phyloP scores from a whole-genome alignment of 2,888 invertebrate species.

The Cancer borealis region DNA sequence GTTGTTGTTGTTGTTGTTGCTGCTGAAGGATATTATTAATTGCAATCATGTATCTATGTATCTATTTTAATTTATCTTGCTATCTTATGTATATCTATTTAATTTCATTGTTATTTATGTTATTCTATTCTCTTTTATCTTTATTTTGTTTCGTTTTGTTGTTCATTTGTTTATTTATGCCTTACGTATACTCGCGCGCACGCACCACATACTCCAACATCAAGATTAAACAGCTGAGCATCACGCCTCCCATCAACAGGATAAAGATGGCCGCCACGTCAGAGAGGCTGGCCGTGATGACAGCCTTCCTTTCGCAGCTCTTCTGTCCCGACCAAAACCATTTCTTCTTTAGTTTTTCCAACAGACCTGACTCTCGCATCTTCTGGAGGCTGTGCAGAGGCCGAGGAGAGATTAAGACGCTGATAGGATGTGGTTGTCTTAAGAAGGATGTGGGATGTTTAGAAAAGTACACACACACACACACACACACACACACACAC shows the following conservation, averaged over 20 bases:
- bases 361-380: neutral
- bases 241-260: slow-evolving; percentile 68
- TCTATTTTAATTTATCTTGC: no score
- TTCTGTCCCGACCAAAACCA: slow-evolving; percentile 36
- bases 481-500: slow-evolving; percentile 45
- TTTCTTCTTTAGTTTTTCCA: neutral
- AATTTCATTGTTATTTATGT: no score
- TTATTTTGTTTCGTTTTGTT: neutral
- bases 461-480: neutral
- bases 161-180: neutral
- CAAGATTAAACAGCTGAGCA: slow-evolving; percentile 78
- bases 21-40: no score
- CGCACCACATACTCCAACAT: slow-evolving; percentile 56
- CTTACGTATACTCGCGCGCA: no score
- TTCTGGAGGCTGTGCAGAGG: neutral
- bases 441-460: no score
- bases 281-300: slow-evolving; percentile 54
- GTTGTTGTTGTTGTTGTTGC: no score
- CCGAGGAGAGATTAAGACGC: neutral
- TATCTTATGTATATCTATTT: no score
- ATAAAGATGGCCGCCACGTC: slow-evolving; percentile 72
- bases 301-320: slow-evolving; percentile 18
- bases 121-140: no score
- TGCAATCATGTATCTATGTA: no score
- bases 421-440: neutral